A percentile compares a stretch with the other conserved stretches of the same genome.
Evolutionary conservation across 2,113 vertebrate genomes (phyloP).

Genomic region (Myxocyprinus asiaticus): DNA sequence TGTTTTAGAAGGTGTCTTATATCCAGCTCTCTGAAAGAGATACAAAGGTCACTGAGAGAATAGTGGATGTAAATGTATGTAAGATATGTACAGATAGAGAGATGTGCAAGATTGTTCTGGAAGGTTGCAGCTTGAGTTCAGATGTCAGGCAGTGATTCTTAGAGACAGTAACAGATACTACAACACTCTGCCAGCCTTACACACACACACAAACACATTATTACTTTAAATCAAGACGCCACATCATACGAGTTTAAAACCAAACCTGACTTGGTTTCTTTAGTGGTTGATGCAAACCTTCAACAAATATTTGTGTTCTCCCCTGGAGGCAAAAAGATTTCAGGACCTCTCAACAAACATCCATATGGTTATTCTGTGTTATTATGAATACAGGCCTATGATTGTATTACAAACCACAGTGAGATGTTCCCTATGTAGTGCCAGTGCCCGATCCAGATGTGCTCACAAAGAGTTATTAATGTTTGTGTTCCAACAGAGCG

Average conservation of each 20-base stretch:
- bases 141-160: neutral
- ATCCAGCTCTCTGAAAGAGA: no score
- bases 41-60: no score
- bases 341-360: neutral
- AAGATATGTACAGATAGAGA: no score
- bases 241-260: neutral
- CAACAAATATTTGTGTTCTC: neutral
- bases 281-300: neutral
- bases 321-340: neutral
- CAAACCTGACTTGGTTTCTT: neutral
- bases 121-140: slow-evolving; percentile 10
- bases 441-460: slow-evolving; percentile 7
- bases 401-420: neutral
- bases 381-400: slow-evolving; percentile 15
- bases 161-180: slow-evolving; percentile 2
- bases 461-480: neutral
- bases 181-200: neutral
- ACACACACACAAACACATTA: neutral
- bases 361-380: neutral
- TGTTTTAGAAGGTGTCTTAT: no score
- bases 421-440: neutral
- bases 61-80: no score
- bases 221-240: neutral
- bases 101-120: slow-evolving; percentile 9
- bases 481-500: slow-evolving; percentile 70